Conservation (phyloP, 2,113 vertebrate genomes). For the Pelecanoides urinatrix region DNA sequence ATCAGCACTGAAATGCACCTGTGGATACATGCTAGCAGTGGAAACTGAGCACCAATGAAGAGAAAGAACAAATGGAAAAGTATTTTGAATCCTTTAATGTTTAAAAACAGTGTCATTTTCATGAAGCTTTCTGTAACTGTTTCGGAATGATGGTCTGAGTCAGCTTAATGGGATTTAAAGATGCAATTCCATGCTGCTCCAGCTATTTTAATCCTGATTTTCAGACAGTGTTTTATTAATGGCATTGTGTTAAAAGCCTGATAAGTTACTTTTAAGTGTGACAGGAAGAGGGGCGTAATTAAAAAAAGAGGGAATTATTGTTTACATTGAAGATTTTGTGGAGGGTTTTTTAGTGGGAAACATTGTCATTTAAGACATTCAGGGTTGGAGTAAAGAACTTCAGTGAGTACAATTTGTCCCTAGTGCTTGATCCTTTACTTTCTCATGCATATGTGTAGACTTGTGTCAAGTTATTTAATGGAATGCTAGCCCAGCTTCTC, state of each 20-base stretch:
- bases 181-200: constrained; percentile 11
- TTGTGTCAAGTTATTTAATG: not conserved
- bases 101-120: not conserved
- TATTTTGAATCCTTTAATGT: not conserved
- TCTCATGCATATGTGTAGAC: not conserved
- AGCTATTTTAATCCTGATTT: constrained; percentile 54
- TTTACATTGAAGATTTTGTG: not conserved
- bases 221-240: constrained; percentile 49
- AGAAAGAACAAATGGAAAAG: not conserved
- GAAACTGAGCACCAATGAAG: not conserved
- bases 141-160: constrained; percentile 34
- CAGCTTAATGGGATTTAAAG: constrained; percentile 48
- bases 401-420: not conserved
- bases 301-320: not conserved
- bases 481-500: not conserved
- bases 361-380: not conserved
- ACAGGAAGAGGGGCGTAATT: constrained; percentile 10
- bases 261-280: constrained; percentile 31
- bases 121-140: not conserved
- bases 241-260: constrained; percentile 23
- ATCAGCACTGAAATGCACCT: not conserved
- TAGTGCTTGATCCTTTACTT: not conserved
- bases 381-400: not conserved
- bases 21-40: not conserved
- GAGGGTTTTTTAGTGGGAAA: not conserved